Evolutionary conservation across 1,140 invertebrate genomes (phyloP), one percentile per base, ranked within the genome.

Genomic region (Heliothis virescens): DNA sequence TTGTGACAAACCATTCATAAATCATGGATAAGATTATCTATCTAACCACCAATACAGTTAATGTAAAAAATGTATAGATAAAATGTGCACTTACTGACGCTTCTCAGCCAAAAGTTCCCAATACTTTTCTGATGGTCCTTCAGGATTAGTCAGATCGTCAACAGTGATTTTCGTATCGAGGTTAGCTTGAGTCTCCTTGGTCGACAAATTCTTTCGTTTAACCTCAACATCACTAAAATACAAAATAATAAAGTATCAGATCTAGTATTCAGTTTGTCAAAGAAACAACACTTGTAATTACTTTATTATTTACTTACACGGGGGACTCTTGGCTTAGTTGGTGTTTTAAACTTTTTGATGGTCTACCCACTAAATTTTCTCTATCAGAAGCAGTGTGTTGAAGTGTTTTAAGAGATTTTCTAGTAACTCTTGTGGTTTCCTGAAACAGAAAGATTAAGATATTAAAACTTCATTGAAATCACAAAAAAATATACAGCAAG

Each of bases 31-130:
- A n/a, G n/a, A n/a, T n/a, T n/a, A n/a, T n/a, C n/a, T n/a, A n/a
- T n/a, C n/a, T n/a, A n/a, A n/a, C n/a, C n/a, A n/a, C n/a, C n/a
- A n/a, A n/a, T n/a, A n/a, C n/a, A n/a, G n/a, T n/a, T n/a, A n/a
- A n/a, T n/a, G n/a, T n/a, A n/a, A n/a, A n/a, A n/a, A n/a, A n/a
- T 7, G 1, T 9, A 7, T 41, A 41, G 34, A 9, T 41, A 41
- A 41, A 41, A 9, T 18, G 16, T 15, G 47, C 85, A 90, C 90
- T 92, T 95, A 95, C 87, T 96, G 93, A 41, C 96, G 95, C 79
- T 96, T 96, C 90, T 97, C 96, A 73, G 96, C 96, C 67, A 97
- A 83, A 52, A 95, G 91, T 94, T 96, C 87, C 96, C 96, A 97
- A 87, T 97, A 97, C 81, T 96, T 96, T 85, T 96, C 95, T 81